Conservation (phyloP, 2,888 invertebrate species). For the Cosmopolites sordidus region DNA sequence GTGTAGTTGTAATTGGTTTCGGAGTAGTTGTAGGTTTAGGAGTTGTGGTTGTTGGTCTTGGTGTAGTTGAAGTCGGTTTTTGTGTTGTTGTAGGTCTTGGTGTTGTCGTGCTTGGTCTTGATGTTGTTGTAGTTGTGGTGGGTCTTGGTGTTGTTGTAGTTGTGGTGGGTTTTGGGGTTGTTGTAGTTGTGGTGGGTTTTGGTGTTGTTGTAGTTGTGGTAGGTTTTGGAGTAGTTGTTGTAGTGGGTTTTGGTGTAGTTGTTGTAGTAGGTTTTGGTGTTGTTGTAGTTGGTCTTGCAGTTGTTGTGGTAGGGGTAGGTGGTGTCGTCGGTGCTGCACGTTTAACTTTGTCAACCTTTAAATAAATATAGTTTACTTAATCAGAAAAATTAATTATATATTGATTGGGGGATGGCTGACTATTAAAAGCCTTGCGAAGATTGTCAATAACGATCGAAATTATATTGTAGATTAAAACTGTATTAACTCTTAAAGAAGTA, state of each 20-base stretch:
- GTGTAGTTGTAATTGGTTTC: slow-evolving; percentile 37
- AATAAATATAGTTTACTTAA: too few relatives aligned
- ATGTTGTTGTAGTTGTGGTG: neutral
- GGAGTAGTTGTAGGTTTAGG: slow-evolving; percentile 51
- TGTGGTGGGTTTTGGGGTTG: slow-evolving; percentile 20
- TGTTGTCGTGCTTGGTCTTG: slow-evolving; percentile 21
- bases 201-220: slow-evolving; percentile 27
- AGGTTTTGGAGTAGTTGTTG: slow-evolving; percentile 26
- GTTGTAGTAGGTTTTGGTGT: slow-evolving; percentile 32
- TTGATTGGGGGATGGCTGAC: too few relatives aligned
- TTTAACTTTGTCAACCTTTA: slow-evolving; percentile 15
- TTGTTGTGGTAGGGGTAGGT: slow-evolving; percentile 27
- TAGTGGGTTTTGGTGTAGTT: slow-evolving; percentile 25
- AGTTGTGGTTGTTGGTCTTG: slow-evolving; percentile 17
- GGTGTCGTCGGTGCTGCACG: slow-evolving; percentile 15
- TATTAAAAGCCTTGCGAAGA: too few relatives aligned
- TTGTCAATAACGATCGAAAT: too few relatives aligned
- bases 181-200: slow-evolving; percentile 25
- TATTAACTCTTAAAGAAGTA: too few relatives aligned
- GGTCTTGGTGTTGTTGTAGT: slow-evolving; percentile 11
- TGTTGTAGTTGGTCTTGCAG: slow-evolving; percentile 28
- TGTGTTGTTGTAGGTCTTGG: slow-evolving; percentile 32
- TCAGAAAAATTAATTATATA: too few relatives aligned
- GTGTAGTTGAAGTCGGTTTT: slow-evolving; percentile 43
- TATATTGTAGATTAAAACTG: too few relatives aligned